Base-by-base conservation (phyloP, 2,797 vertebrate species). In the Acropternis orthonyx region DNA sequence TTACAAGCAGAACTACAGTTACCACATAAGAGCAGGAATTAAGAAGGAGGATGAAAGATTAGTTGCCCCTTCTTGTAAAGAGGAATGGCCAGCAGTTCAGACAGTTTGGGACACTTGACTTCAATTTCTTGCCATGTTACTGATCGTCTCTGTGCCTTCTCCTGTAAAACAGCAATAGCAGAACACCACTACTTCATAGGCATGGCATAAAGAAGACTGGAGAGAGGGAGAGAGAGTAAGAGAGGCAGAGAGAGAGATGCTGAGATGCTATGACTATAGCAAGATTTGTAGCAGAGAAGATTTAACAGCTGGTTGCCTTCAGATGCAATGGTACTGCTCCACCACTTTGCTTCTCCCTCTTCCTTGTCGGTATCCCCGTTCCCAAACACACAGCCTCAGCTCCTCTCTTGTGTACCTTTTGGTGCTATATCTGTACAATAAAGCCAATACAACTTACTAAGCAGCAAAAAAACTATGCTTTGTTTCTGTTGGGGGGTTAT, bases 141-240 rank as follows among this genome's bases (percentile, higher is more conserved):
- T 32, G 55, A 52, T 22, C 34, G 22, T 18, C 41, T 51, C 63
- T 46, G 23, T 41, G 62, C 23, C 37, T 89, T 66, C 61, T 90
- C 32, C 66, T 78, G 49, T 54, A 81, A 80, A 74, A 93, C 5
- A 5, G 8, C 37, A 83, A 32, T 5, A 80, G 43, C 43, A 67
- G 24, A 68, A 43, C 41, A 52, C 26, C 2, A 0, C n/a, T 56
- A 61, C 12, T 55, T 41, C 49, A 66, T 0, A 0, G 30, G 55
- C 43, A 72, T 6, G 18, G 49, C 27, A 55, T 58, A 46, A 68
- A 27, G 19, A 82, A 82, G 51, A 20, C 43, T 85, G 39, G 12
- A 65, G 32, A 44, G 24, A 14, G 14, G 34, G 11, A 65, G 28
- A 48, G 24, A 39, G 37, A 62, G 27, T 11, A 54, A 54, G 52